Evolutionary conservation across 2,113 vertebrate species (phyloP), one percentile per base, ranked within the genome.

Genomic region (Bubo bubo): DNA sequence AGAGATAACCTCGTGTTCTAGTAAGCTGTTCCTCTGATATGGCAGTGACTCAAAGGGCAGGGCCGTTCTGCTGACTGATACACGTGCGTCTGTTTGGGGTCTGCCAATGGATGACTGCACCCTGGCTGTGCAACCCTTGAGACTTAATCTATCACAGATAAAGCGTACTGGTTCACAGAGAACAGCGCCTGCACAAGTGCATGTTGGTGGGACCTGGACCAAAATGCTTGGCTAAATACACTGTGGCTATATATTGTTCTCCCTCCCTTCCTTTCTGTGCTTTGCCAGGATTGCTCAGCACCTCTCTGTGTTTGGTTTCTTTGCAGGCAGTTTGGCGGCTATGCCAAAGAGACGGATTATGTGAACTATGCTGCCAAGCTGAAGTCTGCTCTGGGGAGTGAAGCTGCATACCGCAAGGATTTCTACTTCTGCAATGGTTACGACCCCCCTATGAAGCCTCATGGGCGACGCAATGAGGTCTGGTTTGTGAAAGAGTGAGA

Each of bases 251-350:
- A 8, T 72, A 30, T 67, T 68, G 13, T 68, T 79, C 35, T 80
- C 28, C 12, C 12, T 84, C 27, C 72, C 41, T 59, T 80, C 21
- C 24, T 77, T 67, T 80, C 49, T 79, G 22, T 75, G 45, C 32
- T 76, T 49, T 58, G 74, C 79, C 47, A 64, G 64, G 39, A 20
- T 35, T 71, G 47, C 55, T 88, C 39, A 89, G 37, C n/a, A 47
- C 24, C 58, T 53, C 21, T 86, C 8, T 34, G 3, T 49, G 17
- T 88, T 70, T 63, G 72, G 26, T 88, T 91, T 85, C 77, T 49
- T 91, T 88, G 60, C 98, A 99, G 99, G 96, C 98, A 99, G 94
- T 99, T 99, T 55, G 98, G 99, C n/a, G 99, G 99, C 62, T 99
- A 98, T 14, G 99, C 99, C 21, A 99, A 98, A 50, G 99, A 99